Conservation (phyloP, 1,140 invertebrate species). For the Acromyrmex heyeri region DNA sequence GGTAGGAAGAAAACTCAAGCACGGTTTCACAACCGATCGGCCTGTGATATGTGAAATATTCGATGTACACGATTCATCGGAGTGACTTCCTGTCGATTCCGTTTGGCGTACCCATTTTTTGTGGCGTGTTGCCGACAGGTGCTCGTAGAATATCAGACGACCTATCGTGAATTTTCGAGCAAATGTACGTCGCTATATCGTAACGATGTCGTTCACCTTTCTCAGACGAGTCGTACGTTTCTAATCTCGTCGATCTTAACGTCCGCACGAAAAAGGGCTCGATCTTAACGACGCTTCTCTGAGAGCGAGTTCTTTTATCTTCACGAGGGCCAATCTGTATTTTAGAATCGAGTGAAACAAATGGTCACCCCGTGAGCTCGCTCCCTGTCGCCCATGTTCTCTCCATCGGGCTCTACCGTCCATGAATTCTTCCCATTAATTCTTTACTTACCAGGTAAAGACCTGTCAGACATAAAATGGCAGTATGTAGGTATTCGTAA, state of each 20-base stretch:
- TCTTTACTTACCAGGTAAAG: neutral
- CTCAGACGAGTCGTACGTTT: constrained; percentile 31
- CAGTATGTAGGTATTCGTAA: neutral
- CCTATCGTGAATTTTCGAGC: constrained; percentile 45
- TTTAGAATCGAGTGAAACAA: constrained; percentile 56
- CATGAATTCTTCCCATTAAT: constrained; percentile 33
- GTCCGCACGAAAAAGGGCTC: constrained; percentile 40
- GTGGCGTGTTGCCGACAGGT: constrained; percentile 51
- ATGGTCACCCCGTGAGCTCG: neutral
- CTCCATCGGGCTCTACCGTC: neutral
- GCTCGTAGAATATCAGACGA: constrained; percentile 49
- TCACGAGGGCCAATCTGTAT: constrained; percentile 30
- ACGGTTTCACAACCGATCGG: constrained; percentile 32
- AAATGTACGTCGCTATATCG: constrained; percentile 7
- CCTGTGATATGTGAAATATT: constrained; percentile 18
- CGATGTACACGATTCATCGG: constrained; percentile 18
- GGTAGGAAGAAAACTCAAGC: neutral
- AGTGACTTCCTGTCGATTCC: constrained; percentile 47
- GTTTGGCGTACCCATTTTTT: constrained; percentile 30
- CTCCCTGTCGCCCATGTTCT: neutral
- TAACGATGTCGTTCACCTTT: constrained; percentile 43
- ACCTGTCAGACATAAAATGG: neutral
- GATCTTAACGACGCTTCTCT: constrained; percentile 31
- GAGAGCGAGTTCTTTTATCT: constrained; percentile 39
- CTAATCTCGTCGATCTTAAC: constrained; percentile 63